Evolutionary conservation across 2,797 vertebrate species (phyloP).

Genomic region (Florisuga fusca): DNA sequence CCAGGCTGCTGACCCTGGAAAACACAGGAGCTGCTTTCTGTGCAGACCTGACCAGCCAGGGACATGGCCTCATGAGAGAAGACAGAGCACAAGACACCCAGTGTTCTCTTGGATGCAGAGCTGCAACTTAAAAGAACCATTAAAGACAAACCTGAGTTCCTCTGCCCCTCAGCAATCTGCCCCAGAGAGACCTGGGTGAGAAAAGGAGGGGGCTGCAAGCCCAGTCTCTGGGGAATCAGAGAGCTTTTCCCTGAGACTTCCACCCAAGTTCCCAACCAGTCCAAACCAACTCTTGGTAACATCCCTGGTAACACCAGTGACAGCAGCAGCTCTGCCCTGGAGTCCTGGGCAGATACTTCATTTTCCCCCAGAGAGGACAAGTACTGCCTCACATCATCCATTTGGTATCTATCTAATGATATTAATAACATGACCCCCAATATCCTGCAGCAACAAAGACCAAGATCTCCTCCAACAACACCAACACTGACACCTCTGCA

Average conservation of each 20-base stretch:
- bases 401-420: background rate
- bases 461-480: too few relatives aligned
- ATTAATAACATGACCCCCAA: background rate
- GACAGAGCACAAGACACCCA: background rate
- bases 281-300: background rate
- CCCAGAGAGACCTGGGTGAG: background rate
- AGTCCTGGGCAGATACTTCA: background rate
- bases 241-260: background rate
- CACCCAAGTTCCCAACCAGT: background rate
- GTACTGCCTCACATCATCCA: background rate
- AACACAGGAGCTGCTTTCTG: background rate
- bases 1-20: background rate
- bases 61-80: background rate
- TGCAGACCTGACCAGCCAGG: background rate
- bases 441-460: too few relatives aligned
- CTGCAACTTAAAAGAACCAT: background rate
- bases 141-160: background rate
- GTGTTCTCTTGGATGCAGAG: background rate
- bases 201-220: background rate
- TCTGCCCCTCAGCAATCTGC: background rate
- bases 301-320: slow-evolving; percentile 4
- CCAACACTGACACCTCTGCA: background rate
- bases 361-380: background rate
- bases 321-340: background rate
- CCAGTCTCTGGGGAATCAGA: background rate